Evolutionary conservation across 2,797 vertebrate genomes (phyloP).

Genomic region (Lithobates pipiens): DNA sequence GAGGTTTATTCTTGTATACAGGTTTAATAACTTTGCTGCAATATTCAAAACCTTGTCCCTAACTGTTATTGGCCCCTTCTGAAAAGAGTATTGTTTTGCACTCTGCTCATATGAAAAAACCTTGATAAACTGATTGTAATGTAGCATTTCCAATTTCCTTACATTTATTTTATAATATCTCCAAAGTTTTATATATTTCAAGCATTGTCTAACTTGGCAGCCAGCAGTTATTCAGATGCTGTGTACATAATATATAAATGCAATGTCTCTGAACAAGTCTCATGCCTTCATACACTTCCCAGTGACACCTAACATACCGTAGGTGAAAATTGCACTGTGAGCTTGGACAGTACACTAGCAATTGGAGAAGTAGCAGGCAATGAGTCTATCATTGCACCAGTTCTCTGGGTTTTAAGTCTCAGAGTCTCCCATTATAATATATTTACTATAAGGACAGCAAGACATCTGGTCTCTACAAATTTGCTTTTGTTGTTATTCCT

Average conservation of each 20-base stretch:
- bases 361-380: conserved; percentile 20
- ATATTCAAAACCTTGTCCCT: too few species aligned
- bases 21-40: too few species aligned
- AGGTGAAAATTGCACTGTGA: conserved; percentile 15
- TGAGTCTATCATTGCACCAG: conserved; percentile 23
- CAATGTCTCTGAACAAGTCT: background rate
- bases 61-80: too few species aligned
- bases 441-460: conserved; percentile 43
- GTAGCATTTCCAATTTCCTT: too few species aligned
- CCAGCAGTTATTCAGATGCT: background rate
- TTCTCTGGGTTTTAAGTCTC: conserved; percentile 31
- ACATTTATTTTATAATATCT: too few species aligned
- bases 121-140: too few species aligned
- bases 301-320: background rate
- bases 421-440: conserved; percentile 32
- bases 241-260: background rate
- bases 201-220: too few species aligned
- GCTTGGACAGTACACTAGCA: conserved; percentile 19
- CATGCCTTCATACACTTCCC: conserved; percentile 15
- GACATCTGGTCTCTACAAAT: conserved; percentile 45
- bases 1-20: too few species aligned
- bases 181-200: too few species aligned
- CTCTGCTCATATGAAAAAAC: too few species aligned
- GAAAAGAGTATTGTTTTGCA: too few species aligned
- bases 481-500: conserved; percentile 44